phyloP scores from a whole-genome alignment of 2,113 vertebrate genomes.

The Sander vitreus region DNA sequence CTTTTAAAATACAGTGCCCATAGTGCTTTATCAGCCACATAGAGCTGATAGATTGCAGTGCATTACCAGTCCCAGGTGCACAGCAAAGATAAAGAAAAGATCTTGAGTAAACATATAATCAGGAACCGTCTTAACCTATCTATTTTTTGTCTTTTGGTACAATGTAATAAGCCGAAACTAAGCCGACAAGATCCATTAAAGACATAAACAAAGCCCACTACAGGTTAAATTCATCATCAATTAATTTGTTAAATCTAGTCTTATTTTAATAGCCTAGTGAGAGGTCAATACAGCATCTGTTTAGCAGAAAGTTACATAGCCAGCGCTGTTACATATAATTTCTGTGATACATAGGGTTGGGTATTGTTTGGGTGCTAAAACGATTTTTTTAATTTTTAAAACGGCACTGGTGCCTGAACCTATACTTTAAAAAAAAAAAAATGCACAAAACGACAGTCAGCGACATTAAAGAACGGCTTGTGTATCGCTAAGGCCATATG shows the following conservation, averaged over 20 bases:
- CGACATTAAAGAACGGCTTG: too few relatives aligned
- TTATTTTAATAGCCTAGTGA: background rate
- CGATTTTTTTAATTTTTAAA: too few relatives aligned
- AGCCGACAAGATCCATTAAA: background rate
- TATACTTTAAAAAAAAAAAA: too few relatives aligned
- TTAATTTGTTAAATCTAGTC: background rate
- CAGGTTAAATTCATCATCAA: background rate
- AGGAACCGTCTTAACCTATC: background rate
- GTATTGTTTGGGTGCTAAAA: too few relatives aligned
- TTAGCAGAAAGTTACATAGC: background rate
- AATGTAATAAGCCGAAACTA: background rate
- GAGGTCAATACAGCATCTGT: background rate
- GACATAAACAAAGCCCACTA: background rate
- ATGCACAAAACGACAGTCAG: too few relatives aligned
- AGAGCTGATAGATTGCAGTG: slow-evolving; percentile 2
- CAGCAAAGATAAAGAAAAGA: slow-evolving; percentile 20
- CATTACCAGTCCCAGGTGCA: slow-evolving; percentile 40
- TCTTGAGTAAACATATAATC: background rate
- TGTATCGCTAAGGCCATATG: too few relatives aligned
- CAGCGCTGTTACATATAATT: too few relatives aligned
- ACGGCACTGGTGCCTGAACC: too few relatives aligned
- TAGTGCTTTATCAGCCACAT: slow-evolving; percentile 9
- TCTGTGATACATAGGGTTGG: background rate
- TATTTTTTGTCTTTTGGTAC: background rate
- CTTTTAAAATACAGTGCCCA: slow-evolving; percentile 28